phyloP scores from a whole-genome alignment of 92 coral and sea anemone species.

The Actinernus sp. region DNA sequence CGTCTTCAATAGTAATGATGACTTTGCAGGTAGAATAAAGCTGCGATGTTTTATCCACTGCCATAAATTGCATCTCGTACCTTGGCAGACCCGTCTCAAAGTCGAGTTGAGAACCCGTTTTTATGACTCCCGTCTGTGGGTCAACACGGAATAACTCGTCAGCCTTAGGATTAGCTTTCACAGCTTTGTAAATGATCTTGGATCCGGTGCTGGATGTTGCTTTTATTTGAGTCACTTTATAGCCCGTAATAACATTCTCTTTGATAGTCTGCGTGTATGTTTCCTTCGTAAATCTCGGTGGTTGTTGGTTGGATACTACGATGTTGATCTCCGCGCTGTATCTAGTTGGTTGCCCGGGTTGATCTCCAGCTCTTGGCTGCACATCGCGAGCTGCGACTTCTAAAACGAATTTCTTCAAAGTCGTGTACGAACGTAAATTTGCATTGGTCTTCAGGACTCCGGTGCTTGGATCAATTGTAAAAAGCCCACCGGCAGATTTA shows the following conservation, averaged over 20 bases:
- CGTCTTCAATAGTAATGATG: slow-evolving; percentile 59
- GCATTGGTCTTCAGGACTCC: slow-evolving; percentile 17
- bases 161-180: slow-evolving; percentile 34
- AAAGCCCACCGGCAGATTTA: slow-evolving; percentile 20
- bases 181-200: slow-evolving; percentile 20
- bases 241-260: slow-evolving; percentile 21
- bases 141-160: slow-evolving; percentile 41
- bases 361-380: slow-evolving; percentile 38
- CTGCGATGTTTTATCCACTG: slow-evolving; percentile 43
- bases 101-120: slow-evolving; percentile 31
- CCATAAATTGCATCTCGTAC: slow-evolving; percentile 72
- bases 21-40: slow-evolving; percentile 76
- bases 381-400: slow-evolving; percentile 42
- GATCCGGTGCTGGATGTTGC: slow-evolving; percentile 35
- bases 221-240: slow-evolving; percentile 29
- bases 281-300: slow-evolving; percentile 63
- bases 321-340: slow-evolving; percentile 56
- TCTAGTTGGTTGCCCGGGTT: slow-evolving; percentile 25
- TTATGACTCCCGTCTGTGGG: slow-evolving; percentile 54
- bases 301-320: slow-evolving; percentile 51
- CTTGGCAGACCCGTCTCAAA: slow-evolving; percentile 22
- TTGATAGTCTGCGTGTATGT: slow-evolving; percentile 8
- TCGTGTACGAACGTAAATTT: neutral
- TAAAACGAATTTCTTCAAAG: slow-evolving; percentile 13
- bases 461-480: slow-evolving; percentile 2